phyloP scores from a whole-genome alignment of 92 coral and sea anemone genomes.

The Epizoanthus fatuus region DNA sequence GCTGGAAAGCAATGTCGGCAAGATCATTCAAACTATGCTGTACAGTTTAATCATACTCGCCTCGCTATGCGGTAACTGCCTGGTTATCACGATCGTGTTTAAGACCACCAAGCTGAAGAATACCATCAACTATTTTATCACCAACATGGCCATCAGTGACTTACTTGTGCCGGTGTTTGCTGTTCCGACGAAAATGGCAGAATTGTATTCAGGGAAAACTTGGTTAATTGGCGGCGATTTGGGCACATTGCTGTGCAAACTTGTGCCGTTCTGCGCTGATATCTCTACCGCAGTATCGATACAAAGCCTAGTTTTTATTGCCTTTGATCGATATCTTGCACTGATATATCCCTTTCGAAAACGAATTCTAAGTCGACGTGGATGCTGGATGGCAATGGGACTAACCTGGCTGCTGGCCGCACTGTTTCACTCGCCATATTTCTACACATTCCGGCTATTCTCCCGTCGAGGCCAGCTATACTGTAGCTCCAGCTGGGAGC shows the following conservation, averaged over 20 bases:
- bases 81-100: constrained; percentile 21
- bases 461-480: not conserved
- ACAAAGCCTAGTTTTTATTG: constrained; percentile 29
- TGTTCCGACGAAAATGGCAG: constrained; percentile 8
- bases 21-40: not conserved
- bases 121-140: constrained; percentile 19
- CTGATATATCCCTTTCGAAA: constrained; percentile 7
- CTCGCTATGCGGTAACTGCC: constrained; percentile 16
- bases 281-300: constrained; percentile 40
- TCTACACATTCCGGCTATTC: constrained; percentile 19
- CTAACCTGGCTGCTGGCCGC: constrained; percentile 18
- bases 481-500: constrained; percentile 12
- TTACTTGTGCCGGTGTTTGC: constrained; percentile 27
- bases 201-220: not conserved
- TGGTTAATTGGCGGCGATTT: constrained; percentile 23
- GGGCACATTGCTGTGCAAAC: constrained; percentile 20
- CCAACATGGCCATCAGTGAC: constrained; percentile 37
- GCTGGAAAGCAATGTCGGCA: not conserved
- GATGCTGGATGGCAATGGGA: constrained; percentile 13
- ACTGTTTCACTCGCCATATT: constrained; percentile 15
- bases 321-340: constrained; percentile 25
- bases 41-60: constrained; percentile 8
- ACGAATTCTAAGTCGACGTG: constrained; percentile 35
- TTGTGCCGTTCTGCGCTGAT: constrained; percentile 27
- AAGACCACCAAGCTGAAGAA: constrained; percentile 24